These are phyloP conservation scores for Ectropis crepuscularia DNA, from an alignment of 2,888 invertebrate species.

Conservation along the genomic window DNA sequence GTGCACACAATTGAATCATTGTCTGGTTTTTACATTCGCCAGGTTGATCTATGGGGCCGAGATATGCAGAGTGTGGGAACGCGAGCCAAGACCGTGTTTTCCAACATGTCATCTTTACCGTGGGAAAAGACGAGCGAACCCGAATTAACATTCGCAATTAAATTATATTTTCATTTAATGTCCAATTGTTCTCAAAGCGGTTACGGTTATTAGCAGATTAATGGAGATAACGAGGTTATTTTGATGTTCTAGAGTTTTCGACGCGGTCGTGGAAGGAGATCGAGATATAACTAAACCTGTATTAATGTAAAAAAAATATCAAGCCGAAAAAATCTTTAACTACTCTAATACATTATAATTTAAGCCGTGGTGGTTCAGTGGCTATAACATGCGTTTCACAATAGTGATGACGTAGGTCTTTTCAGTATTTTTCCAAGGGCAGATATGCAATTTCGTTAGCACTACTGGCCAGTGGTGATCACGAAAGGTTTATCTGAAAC, in stretches of 20 bases:
- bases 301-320: too few relatives aligned
- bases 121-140: constrained; percentile 65
- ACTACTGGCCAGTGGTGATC: too few relatives aligned
- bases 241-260: constrained; percentile 32
- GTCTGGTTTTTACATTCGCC: constrained; percentile 79
- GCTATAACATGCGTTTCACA: too few relatives aligned
- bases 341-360: too few relatives aligned
- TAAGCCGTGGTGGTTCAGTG: too few relatives aligned
- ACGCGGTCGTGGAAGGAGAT: constrained; percentile 21
- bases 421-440: too few relatives aligned
- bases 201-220: constrained; percentile 30
- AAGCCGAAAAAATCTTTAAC: too few relatives aligned
- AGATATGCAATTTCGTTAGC: too few relatives aligned
- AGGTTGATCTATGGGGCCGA: constrained; percentile 81
- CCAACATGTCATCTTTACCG: constrained; percentile 79
- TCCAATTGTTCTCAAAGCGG: constrained; percentile 55
- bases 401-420: too few relatives aligned
- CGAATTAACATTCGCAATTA: constrained; percentile 61
- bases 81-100: constrained; percentile 67
- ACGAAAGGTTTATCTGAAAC: too few relatives aligned
- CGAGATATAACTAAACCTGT: background rate
- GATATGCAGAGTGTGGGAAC: constrained; percentile 85
- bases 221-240: constrained; percentile 39
- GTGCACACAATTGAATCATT: constrained; percentile 83
- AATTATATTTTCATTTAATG: constrained; percentile 55